A percentile compares a stretch with the other conserved stretches of the same genome.
phyloP scores from a whole-genome alignment of 2,888 invertebrate genomes.

The Acanthosoma haemorrhoidale region DNA sequence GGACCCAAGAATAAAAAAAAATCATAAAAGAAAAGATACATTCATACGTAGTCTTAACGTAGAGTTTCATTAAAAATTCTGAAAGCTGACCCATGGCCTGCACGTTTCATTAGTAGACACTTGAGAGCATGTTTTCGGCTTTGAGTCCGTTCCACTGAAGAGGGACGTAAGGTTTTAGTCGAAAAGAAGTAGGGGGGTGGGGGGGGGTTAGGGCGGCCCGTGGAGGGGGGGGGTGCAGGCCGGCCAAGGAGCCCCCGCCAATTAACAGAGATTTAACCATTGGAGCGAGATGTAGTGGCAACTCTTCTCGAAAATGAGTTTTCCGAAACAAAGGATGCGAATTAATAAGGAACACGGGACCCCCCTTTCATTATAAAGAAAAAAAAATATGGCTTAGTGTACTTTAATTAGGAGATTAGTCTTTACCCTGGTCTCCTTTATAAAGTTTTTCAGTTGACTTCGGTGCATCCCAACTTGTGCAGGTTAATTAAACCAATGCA shows the following conservation, averaged over 20 bases:
- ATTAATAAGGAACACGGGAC: constrained; percentile 26
- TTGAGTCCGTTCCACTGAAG: constrained; percentile 16
- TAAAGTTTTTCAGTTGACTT: constrained; percentile 17
- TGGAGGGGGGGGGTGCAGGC: background rate
- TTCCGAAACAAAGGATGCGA: constrained; percentile 24
- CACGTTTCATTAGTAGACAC: constrained; percentile 24
- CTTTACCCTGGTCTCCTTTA: constrained; percentile 8
- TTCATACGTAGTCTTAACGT: background rate
- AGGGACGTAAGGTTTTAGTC: constrained; percentile 12
- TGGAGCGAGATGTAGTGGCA: constrained; percentile 23
- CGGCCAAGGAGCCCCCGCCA: constrained; percentile 20
- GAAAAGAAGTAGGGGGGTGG: background rate
- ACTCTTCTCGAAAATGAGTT: constrained; percentile 27
- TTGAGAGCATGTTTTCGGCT: constrained; percentile 14
- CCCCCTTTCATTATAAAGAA: constrained; percentile 22
- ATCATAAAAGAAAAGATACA: background rate
- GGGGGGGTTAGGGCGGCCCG: background rate
- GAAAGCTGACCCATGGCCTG: background rate
- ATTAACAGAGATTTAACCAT: constrained; percentile 27
- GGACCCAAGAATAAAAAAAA: background rate
- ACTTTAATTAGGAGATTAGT: constrained; percentile 28
- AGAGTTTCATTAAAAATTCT: constrained; percentile 14
- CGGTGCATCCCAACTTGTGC: constrained; percentile 22
- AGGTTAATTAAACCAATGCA: constrained; percentile 27
- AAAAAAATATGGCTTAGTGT: constrained; percentile 18